phyloP scores from a whole-genome alignment of 2,888 invertebrate genomes.

The Lottia scabra region DNA sequence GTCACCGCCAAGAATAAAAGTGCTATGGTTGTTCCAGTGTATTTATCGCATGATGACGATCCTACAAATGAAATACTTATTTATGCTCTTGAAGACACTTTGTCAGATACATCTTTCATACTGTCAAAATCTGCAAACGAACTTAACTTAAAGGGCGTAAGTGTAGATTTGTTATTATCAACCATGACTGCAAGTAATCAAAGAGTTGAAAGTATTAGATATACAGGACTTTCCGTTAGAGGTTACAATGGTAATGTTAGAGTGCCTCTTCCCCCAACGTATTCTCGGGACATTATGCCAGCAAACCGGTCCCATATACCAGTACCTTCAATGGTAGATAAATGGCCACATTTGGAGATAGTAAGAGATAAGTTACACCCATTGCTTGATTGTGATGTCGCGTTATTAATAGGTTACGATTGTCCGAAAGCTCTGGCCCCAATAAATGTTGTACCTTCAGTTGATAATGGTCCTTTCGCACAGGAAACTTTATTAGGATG shows the following conservation, averaged over 20 bases:
- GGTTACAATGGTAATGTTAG: background rate
- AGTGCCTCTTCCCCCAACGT: background rate
- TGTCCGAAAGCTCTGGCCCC: background rate
- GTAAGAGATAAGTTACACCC: background rate
- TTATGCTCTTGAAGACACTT: no score
- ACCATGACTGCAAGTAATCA: background rate
- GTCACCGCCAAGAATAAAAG: no score
- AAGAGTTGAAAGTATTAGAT: background rate
- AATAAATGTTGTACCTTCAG: background rate
- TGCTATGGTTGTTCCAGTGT: no score
- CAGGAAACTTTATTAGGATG: constrained; percentile 36
- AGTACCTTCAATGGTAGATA: background rate
- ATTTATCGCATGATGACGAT: no score
- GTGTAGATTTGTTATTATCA: no score
- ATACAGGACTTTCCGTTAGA: background rate
- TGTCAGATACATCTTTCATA: no score
- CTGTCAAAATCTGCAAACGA: no score
- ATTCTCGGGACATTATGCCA: background rate
- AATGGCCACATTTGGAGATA: background rate
- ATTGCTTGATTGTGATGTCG: background rate
- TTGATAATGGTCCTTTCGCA: background rate
- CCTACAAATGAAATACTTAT: no score
- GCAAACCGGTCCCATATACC: background rate
- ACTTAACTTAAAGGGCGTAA: no score
- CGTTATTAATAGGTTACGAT: background rate